These are phyloP conservation scores for Hydrotaea cyrtoneurina DNA, from an alignment of 2,888 invertebrate genomes.

Conservation along the genomic window DNA sequence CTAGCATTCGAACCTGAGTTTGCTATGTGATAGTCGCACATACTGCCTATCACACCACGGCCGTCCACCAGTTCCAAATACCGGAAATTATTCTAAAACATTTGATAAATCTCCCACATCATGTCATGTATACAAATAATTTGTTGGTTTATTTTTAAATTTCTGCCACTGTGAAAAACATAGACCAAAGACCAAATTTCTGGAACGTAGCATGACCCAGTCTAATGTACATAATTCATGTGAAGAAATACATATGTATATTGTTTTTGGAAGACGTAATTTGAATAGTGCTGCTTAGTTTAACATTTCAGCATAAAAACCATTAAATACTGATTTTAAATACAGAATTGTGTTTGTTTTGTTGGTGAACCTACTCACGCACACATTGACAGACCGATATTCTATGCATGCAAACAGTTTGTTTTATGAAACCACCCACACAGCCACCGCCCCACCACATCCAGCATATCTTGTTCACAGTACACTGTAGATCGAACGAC, in stretches of 20 bases:
- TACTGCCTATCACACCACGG: too few species aligned
- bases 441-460: constrained; percentile 32
- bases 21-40: too few species aligned
- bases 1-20: too few species aligned
- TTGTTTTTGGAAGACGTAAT: neutral
- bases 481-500: neutral
- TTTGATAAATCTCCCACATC: too few species aligned
- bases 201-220: neutral
- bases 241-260: neutral
- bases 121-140: too few species aligned
- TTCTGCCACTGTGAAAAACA: too few species aligned
- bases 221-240: neutral
- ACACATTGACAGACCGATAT: too few species aligned
- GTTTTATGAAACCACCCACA: constrained; percentile 30
- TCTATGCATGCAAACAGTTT: neutral
- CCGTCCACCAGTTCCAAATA: too few species aligned
- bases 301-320: constrained; percentile 43
- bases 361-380: constrained; percentile 28
- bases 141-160: too few species aligned
- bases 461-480: neutral
- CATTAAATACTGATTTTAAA: neutral
- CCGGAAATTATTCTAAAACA: too few species aligned
- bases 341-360: constrained; percentile 14
- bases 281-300: constrained; percentile 22
- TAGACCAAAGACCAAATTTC: too few species aligned